Evolutionary conservation across 2,888 invertebrate genomes (phyloP), one percentile per base, ranked within the genome.

Genomic region (Napeogenes sylphis): DNA sequence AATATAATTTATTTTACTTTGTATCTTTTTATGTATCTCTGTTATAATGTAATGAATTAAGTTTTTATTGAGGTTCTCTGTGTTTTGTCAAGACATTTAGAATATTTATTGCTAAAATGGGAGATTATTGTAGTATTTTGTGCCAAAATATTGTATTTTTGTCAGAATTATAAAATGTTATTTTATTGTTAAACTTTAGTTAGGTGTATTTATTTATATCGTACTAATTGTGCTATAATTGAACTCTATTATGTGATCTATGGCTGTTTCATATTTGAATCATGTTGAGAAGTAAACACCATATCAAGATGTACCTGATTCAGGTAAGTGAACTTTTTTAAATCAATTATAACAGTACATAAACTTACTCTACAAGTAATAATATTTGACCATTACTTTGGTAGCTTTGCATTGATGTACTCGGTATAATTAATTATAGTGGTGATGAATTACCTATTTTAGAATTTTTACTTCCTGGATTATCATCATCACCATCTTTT

Each of bases 51-150:
- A 30, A 51, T 12, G 30, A 30, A 30, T 30, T 12, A 8, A 30
- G 6, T 51, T 30, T 30, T 51, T 30, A 51, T 47, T 47, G 30
- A 51, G 30, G 30, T 51, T 51, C 51, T 21, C 30, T 10, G 4
- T 51, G 77, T 80, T 82, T 81, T 81, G 80, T 83, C 80, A 82
- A 82, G 83, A 79, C 77, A 75, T 68, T 65, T 74, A 35, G 10
- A 51, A 51, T 51, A 30, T 54, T 51, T 59, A 55, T 64, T 53
- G 54, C 38, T 56, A 46, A 35, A 62, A 32, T 51, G 10, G 46
- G 21, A 10, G 30, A 30, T 30, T 51, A 30, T 30, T 51, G 51
- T 51, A 51, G 30, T 30, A 30, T 30, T 51, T 51, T 51, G 51
- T 51, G 30, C 30, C 51, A 30, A 30, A 51, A 51, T 51, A 10